phyloP scores from a whole-genome alignment of 2,113 vertebrate species.

The Varanus komodoensis region DNA sequence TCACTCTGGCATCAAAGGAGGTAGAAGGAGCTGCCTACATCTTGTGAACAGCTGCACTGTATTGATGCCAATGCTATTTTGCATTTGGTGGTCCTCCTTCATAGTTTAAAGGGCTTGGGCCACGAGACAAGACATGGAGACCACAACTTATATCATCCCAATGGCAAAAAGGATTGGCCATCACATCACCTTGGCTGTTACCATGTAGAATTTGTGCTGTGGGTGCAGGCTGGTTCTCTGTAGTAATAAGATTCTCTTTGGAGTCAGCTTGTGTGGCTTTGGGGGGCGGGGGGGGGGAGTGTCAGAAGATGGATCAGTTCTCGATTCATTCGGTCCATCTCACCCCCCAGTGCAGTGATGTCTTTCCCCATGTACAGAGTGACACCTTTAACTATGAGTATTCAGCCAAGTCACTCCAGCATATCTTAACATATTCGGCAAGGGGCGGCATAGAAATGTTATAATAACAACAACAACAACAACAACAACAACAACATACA shows the following conservation, averaged over 20 bases:
- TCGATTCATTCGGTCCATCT: not conserved
- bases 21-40: not conserved
- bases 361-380: constrained; percentile 25
- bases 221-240: not conserved
- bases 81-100: not conserved
- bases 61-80: not conserved
- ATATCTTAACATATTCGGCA: constrained; percentile 66
- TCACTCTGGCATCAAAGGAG: not conserved
- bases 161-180: not conserved
- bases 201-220: not conserved
- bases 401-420: constrained; percentile 42
- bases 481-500: no score
- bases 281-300: not conserved
- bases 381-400: constrained; percentile 63
- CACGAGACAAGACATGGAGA: not conserved
- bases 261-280: constrained; percentile 19
- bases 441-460: no score
- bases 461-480: no score
- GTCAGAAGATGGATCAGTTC: constrained; percentile 15
- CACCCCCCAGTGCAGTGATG: not conserved
- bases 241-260: not conserved
- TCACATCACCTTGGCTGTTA: not conserved
- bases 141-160: not conserved
- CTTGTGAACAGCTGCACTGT: not conserved
- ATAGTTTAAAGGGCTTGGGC: not conserved